phyloP scores from a whole-genome alignment of 2,797 vertebrate genomes.

The Ficedula albicollis region DNA sequence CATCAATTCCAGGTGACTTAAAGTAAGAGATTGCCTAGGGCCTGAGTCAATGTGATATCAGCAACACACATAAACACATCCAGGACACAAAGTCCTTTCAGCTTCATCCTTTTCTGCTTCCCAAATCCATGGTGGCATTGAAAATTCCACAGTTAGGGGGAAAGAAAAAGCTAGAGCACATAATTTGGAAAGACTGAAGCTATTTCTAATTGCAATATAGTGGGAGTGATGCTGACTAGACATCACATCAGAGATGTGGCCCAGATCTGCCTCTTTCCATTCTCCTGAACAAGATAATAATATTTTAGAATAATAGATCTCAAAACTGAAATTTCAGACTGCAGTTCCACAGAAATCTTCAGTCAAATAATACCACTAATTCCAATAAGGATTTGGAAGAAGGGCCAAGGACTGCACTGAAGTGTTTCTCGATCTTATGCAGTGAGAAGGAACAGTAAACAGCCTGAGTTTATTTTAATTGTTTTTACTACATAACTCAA shows the following conservation, averaged over 20 bases:
- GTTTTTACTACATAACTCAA: neutral
- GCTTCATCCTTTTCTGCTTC: neutral
- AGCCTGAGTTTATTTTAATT: neutral
- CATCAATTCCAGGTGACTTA: neutral
- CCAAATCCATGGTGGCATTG: neutral
- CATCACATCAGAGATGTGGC: fast-evolving
- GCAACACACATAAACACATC: fast-evolving
- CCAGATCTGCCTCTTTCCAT: neutral
- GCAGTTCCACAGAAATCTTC: neutral
- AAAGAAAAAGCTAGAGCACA: neutral
- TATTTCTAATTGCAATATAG: neutral
- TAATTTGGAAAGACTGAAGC: neutral
- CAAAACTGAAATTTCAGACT: neutral
- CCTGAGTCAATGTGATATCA: neutral
- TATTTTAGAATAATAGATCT: neutral
- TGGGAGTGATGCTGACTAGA: neutral
- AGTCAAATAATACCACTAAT: neutral
- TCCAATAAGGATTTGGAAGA: neutral
- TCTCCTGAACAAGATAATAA: neutral
- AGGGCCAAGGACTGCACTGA: neutral
- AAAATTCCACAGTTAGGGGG: neutral
- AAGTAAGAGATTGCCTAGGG: neutral
- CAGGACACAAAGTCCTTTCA: neutral
- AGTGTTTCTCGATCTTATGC: fast-evolving
- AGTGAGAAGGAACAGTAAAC: neutral